phyloP scores from a whole-genome alignment of 2,888 invertebrate genomes.

The Panzeria rudis region DNA sequence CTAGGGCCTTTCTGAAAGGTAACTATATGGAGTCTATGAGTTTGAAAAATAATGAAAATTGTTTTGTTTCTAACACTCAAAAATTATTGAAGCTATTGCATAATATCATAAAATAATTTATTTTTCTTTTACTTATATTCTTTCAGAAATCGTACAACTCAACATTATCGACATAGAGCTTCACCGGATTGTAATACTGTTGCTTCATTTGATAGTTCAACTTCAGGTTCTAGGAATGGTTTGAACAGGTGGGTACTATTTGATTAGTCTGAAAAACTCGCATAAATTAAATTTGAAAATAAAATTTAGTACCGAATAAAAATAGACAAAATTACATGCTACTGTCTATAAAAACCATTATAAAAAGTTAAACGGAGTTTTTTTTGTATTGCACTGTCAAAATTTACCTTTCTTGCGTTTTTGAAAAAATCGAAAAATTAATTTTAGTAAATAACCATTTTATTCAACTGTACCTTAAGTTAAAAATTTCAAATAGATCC shows the following conservation, averaged over 20 bases:
- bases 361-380: too few species aligned
- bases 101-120: background rate
- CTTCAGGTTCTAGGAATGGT: slow-evolving; percentile 92
- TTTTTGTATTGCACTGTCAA: too few species aligned
- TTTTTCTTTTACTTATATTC: background rate
- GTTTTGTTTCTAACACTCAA: slow-evolving; percentile 58
- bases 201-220: slow-evolving; percentile 94
- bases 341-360: too few species aligned
- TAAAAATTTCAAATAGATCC: too few species aligned
- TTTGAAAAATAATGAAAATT: slow-evolving; percentile 19
- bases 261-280: background rate
- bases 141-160: slow-evolving; percentile 90
- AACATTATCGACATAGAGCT: slow-evolving; percentile 94
- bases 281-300: too few species aligned
- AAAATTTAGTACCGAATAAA: too few species aligned
- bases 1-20: too few species aligned
- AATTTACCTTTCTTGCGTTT: too few species aligned
- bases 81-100: background rate
- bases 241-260: slow-evolving; percentile 86
- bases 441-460: too few species aligned
- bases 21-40: slow-evolving; percentile 31
- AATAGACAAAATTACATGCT: too few species aligned
- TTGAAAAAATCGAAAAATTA: too few species aligned
- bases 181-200: slow-evolving; percentile 96
- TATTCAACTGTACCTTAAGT: too few species aligned